Evolutionary conservation across 2,888 invertebrate species (phyloP).

Genomic region (Caenorhabditis sp.): DNA sequence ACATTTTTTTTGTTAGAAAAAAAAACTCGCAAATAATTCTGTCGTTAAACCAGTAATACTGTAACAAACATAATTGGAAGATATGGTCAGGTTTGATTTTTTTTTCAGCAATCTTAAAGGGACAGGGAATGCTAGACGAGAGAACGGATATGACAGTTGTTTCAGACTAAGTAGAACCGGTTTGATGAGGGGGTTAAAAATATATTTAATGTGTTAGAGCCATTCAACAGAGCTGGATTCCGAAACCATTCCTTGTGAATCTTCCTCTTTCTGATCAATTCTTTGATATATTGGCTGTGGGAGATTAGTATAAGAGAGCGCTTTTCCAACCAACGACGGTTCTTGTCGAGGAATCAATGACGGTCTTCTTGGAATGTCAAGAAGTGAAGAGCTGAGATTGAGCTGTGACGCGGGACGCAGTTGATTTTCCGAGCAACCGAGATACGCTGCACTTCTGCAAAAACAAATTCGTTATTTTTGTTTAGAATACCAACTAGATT

Average conservation of each 20-base stretch:
- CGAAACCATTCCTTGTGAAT: slow-evolving; percentile 29
- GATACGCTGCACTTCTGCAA: slow-evolving; percentile 44
- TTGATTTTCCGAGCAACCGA: slow-evolving; percentile 35
- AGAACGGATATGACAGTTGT: neutral
- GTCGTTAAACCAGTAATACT: neutral
- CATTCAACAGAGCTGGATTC: slow-evolving; percentile 54
- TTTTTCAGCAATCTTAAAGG: neutral
- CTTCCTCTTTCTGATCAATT: slow-evolving; percentile 43
- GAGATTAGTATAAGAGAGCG: slow-evolving; percentile 35
- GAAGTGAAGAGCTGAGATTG: slow-evolving; percentile 34
- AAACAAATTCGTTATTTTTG: neutral
- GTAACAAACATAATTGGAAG: neutral
- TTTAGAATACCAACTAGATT: too few relatives aligned
- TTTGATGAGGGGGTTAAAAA: slow-evolving; percentile 7
- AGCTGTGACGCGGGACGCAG: slow-evolving; percentile 30
- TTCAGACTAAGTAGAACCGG: neutral
- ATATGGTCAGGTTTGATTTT: slow-evolving; percentile 1
- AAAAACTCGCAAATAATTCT: neutral
- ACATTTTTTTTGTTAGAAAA: neutral
- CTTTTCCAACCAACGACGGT: slow-evolving; percentile 44
- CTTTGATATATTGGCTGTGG: slow-evolving; percentile 36
- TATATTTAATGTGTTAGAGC: slow-evolving; percentile 30
- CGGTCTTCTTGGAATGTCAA: slow-evolving; percentile 44
- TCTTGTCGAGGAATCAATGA: slow-evolving; percentile 36
- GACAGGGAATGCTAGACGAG: neutral